phyloP scores from a whole-genome alignment of 2,888 invertebrate genomes.

The Pollenia griseotomentosa region DNA sequence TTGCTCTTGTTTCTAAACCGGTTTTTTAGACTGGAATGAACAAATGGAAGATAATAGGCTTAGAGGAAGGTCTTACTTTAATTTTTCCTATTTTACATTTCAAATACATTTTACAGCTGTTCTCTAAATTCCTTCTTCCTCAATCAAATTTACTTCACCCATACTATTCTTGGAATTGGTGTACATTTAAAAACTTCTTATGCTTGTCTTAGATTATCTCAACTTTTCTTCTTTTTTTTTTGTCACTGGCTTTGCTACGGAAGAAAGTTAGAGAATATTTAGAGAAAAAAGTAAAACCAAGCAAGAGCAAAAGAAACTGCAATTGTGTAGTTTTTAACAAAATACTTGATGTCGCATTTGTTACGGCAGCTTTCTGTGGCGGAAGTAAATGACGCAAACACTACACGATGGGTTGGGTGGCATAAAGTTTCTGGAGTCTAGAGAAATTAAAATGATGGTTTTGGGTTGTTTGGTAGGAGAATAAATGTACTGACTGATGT shows the following conservation, averaged over 20 bases:
- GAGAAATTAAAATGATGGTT: conserved; percentile 48
- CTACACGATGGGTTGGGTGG: conserved; percentile 53
- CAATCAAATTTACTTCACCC: too few relatives aligned
- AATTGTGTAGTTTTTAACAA: conserved; percentile 57
- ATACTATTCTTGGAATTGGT: neutral
- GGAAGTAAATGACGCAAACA: conserved; percentile 72
- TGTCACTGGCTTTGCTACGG: neutral
- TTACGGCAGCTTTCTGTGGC: conserved; percentile 64
- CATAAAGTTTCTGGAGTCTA: conserved; percentile 40
- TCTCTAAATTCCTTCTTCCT: too few relatives aligned
- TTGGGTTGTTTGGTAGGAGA: conserved; percentile 24
- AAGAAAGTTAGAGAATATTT: conserved; percentile 1
- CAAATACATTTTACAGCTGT: too few relatives aligned
- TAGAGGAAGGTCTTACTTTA: too few relatives aligned
- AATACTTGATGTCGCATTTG: conserved; percentile 71
- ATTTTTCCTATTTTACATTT: too few relatives aligned
- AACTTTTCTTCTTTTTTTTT: neutral
- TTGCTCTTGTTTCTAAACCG: too few relatives aligned
- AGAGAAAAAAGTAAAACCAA: neutral
- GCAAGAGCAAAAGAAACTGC: neutral
- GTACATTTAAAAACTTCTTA: neutral
- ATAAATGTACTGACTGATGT: conserved; percentile 5
- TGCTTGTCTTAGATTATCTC: conserved; percentile 7
- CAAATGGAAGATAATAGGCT: too few relatives aligned
- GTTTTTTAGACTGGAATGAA: too few relatives aligned